Evolutionary conservation across 1,140 invertebrate genomes (phyloP), one percentile per base, ranked within the genome.

Genomic region (Meloidogyne chitwoodi): DNA sequence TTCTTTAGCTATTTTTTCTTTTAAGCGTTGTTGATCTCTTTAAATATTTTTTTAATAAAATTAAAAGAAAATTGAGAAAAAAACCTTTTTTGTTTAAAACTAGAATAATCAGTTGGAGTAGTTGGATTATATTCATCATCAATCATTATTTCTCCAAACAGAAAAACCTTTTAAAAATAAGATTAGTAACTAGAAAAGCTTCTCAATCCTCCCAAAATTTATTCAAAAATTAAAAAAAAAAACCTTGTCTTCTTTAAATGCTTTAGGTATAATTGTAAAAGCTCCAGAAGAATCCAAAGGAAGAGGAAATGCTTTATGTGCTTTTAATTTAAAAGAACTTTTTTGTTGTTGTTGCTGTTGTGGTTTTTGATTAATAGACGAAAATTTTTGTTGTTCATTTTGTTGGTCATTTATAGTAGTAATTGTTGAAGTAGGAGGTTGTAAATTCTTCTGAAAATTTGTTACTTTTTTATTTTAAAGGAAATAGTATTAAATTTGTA

Each of bases 71-170:
- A 74, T 1, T 69, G 12, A 1, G 14, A 74, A 68, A 44, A 22
- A 48, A n/a, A 84, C 74, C 85, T 77, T 63, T 85, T 86, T 41
- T 71, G 80, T 65, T 87, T 86, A n/a, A 74, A 79, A 16, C 74
- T 26, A 16, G 70, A 29, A 65, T 81, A 85, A 63, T 85, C 85
- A 62, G 84, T 87, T 19, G 84, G 84, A 0, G 77, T 71, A 22
- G 83, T 80, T n/a, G 84, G 84, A 44, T 87, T 83, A 44, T 85
- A 85, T 74, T 85, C 84, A 66, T 82, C 83, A 34, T 85, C 83
- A 6, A 85, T 74, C 26, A 44, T 77, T 16, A 84, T 64, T 78
- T 85, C 84, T 14, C 83, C 83, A 72, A 85, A 85, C 41, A 85
- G 68, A 44, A 84, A 75, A 24, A 84, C 77, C 85, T 87, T 41